Percentiles rank a stretch among this genome's conserved stretches.
These are phyloP conservation scores for Kryphioiulus occultus DNA, from an alignment of 2,888 invertebrate species.

Conservation along the genomic window DNA sequence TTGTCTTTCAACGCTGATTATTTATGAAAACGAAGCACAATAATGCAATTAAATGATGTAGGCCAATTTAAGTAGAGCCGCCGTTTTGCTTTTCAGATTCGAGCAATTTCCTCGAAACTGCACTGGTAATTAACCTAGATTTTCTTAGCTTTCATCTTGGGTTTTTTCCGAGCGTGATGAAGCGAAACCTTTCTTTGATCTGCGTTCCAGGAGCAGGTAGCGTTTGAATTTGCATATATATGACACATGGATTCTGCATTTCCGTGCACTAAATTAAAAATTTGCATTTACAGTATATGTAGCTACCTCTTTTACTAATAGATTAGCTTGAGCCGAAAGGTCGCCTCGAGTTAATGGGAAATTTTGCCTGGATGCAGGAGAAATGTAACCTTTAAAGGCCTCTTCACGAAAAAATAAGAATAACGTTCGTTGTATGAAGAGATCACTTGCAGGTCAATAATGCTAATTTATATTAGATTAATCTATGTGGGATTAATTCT, in stretches of 20 bases:
- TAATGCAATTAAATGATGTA: not conserved
- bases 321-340: not conserved
- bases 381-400: not conserved
- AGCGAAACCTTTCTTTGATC: slow-evolving; percentile 5
- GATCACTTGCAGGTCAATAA: not conserved
- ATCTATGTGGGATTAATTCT: not conserved
- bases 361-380: not conserved
- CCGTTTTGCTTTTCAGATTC: not conserved
- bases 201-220: not conserved
- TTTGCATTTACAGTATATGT: not conserved
- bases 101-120: not conserved
- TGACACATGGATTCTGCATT: not conserved
- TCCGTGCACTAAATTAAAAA: not conserved
- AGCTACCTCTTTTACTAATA: not conserved
- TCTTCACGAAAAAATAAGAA: not conserved
- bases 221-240: not conserved
- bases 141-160: not conserved
- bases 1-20: not conserved
- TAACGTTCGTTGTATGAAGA: not conserved
- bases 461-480: not conserved
- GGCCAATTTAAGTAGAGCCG: not conserved
- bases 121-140: not conserved
- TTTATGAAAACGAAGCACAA: not conserved
- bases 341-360: not conserved
- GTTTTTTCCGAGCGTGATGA: not conserved